These are phyloP conservation scores for Montipora capricornis DNA, from an alignment of 64 coral and sea anemone species.

Conservation along the genomic window DNA sequence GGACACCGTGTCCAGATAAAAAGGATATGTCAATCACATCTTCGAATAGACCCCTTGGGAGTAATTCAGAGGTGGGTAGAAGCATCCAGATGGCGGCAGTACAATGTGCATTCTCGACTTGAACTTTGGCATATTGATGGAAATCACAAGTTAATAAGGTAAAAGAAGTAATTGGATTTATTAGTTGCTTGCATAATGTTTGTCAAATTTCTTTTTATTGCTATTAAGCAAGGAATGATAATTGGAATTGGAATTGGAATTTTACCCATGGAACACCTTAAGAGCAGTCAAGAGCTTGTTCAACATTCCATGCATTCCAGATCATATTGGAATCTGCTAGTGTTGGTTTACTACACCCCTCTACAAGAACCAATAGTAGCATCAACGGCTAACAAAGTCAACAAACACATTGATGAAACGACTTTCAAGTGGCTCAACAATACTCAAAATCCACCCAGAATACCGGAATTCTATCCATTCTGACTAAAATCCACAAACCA, in stretches of 20 bases:
- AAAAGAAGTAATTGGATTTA: neutral
- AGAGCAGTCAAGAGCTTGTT: too few relatives aligned
- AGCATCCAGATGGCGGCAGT: neutral
- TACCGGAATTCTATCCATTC: neutral
- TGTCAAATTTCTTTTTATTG: neutral
- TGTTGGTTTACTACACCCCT: too few relatives aligned
- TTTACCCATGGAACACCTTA: too few relatives aligned
- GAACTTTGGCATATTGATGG: conserved; percentile 57
- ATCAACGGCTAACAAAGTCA: too few relatives aligned
- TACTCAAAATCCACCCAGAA: neutral
- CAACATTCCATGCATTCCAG: too few relatives aligned
- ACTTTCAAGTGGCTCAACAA: neutral
- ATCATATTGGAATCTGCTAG: too few relatives aligned
- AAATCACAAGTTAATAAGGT: neutral
- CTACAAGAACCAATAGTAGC: too few relatives aligned
- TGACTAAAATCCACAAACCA: neutral
- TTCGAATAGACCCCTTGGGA: conserved; percentile 42
- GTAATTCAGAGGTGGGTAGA: conserved; percentile 42
- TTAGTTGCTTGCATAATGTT: neutral
- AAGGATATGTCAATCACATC: conserved; percentile 55
- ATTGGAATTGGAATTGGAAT: too few relatives aligned
- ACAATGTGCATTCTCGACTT: conserved; percentile 31
- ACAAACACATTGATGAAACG: neutral
- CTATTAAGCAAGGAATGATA: too few relatives aligned
- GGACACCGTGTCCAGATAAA: conserved; percentile 68